A percentile compares a stretch with the other conserved stretches of the same genome.
phyloP scores from a whole-genome alignment of 2,888 invertebrate species.

The Strigamia transsilvanica region DNA sequence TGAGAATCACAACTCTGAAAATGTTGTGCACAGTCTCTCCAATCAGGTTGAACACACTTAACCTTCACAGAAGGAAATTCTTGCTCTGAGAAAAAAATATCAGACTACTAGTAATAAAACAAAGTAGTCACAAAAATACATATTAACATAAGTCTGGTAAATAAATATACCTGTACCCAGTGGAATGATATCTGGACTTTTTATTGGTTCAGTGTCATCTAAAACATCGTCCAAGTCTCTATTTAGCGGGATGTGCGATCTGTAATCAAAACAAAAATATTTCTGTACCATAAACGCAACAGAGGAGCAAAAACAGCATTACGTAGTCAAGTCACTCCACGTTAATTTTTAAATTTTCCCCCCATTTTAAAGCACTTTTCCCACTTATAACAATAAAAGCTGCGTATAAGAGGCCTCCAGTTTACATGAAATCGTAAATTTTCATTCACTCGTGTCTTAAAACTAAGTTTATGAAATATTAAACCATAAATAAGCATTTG shows the following conservation, averaged over 20 bases:
- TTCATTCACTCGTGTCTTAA: too few relatives aligned
- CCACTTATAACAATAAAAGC: not conserved
- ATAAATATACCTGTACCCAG: not conserved
- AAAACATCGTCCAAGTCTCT: slow-evolving; percentile 15
- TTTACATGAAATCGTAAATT: too few relatives aligned
- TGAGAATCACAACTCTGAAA: not conserved
- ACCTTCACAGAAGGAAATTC: slow-evolving; percentile 49
- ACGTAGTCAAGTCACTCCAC: not conserved
- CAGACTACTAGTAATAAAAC: slow-evolving; percentile 7
- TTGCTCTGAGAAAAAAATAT: slow-evolving; percentile 10
- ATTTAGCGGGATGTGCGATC: not conserved
- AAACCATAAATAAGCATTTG: slow-evolving; percentile 15
- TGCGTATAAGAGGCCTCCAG: too few relatives aligned
- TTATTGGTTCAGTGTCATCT: slow-evolving; percentile 26
- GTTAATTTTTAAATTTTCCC: too few relatives aligned
- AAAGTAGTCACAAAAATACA: not conserved
- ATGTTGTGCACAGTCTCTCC: slow-evolving; percentile 18
- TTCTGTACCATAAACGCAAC: too few relatives aligned
- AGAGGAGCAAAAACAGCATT: not conserved
- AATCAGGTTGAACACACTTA: slow-evolving; percentile 16
- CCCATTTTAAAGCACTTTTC: not conserved
- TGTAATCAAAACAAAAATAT: not conserved
- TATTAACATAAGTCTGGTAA: not conserved
- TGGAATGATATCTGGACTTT: slow-evolving; percentile 38
- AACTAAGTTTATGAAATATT: not conserved